Conservation (phyloP, 1,140 invertebrate genomes). For the Pristionchus pacificus region DNA sequence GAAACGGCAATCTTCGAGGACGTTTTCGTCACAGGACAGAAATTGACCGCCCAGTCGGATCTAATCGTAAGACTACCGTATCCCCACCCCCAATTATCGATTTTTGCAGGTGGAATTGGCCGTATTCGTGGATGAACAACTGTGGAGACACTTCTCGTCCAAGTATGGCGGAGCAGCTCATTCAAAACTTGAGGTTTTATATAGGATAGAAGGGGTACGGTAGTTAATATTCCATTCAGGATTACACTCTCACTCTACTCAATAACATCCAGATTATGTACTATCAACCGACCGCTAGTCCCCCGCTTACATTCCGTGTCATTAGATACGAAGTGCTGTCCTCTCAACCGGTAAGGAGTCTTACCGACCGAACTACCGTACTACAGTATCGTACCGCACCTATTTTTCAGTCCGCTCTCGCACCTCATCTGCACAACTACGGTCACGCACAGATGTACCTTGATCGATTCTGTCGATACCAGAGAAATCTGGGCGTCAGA, state of each 20-base stretch:
- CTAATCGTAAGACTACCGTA: constrained; percentile 40
- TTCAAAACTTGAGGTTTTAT: constrained; percentile 37
- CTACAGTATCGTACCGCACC: neutral
- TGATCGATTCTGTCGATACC: constrained; percentile 54
- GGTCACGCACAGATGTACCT: constrained; percentile 55
- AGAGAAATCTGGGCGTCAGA: constrained; percentile 44
- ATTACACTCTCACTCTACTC: constrained; percentile 45
- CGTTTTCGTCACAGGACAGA: constrained; percentile 54
- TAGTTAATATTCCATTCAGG: constrained; percentile 30
- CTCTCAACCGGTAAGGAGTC: constrained; percentile 44
- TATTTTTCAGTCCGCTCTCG: constrained; percentile 41
- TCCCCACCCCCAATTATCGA: neutral
- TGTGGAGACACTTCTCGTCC: constrained; percentile 52
- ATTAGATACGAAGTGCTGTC: constrained; percentile 56
- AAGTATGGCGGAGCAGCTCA: constrained; percentile 51
- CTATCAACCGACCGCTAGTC: constrained; percentile 50
- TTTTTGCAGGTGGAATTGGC: constrained; percentile 50
- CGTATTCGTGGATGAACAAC: constrained; percentile 53
- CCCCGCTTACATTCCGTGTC: constrained; percentile 49
- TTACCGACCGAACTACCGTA: no score
- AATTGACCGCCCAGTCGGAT: constrained; percentile 47
- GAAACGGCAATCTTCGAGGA: constrained; percentile 54
- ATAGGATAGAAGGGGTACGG: constrained; percentile 31
- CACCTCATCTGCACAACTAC: constrained; percentile 50
- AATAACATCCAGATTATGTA: constrained; percentile 59